These are phyloP conservation scores for Hafferia zeledoni DNA, from an alignment of 2,797 vertebrate genomes.

Conservation along the genomic window DNA sequence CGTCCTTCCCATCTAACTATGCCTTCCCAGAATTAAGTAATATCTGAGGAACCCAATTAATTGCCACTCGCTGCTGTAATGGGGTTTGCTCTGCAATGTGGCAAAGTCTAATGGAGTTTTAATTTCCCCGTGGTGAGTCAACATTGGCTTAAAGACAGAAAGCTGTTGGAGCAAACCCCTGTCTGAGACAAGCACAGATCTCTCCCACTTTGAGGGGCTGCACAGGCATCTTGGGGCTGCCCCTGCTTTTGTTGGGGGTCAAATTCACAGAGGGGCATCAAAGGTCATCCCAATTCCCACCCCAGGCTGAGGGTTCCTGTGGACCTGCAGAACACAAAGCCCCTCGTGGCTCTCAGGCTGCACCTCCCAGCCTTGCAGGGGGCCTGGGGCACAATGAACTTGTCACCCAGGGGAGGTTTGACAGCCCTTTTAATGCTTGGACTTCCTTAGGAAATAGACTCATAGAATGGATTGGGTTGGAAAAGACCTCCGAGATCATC, in stretches of 20 bases:
- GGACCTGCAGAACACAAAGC: background rate
- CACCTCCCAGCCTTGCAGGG: background rate
- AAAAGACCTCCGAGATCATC: no score
- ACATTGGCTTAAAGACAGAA: conserved; percentile 75
- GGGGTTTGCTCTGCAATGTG: conserved; percentile 60
- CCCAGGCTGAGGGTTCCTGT: background rate
- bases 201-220: background rate
- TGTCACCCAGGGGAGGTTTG: background rate
- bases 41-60: conserved; percentile 78
- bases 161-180: conserved; percentile 49
- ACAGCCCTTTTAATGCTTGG: background rate
- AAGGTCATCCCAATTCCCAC: background rate
- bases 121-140: conserved; percentile 78
- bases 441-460: background rate
- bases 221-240: background rate
- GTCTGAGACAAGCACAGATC: background rate
- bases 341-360: background rate
- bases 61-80: conserved; percentile 45
- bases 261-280: background rate
- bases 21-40: conserved; percentile 64
- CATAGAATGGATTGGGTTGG: no score
- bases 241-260: background rate
- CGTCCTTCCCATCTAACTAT: conserved; percentile 14
- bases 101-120: conserved; percentile 78
- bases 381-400: background rate